Evolutionary conservation across 2,113 vertebrate genomes (phyloP).

Genomic region (Hydrolagus affinis): DNA sequence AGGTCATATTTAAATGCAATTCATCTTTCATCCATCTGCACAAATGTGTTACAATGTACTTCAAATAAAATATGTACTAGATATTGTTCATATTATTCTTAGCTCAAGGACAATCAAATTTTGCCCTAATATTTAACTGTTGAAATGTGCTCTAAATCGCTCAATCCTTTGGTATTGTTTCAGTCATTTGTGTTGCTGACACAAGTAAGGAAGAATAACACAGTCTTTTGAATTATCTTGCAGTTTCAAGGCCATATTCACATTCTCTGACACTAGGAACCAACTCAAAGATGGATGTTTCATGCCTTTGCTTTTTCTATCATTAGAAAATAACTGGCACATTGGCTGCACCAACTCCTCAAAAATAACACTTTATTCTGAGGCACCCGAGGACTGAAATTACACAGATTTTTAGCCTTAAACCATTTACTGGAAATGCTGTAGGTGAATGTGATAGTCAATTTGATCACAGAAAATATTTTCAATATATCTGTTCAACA

Average conservation of each 20-base stretch:
- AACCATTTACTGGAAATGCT: too few relatives aligned
- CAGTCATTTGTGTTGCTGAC: background rate
- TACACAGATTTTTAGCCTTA: too few relatives aligned
- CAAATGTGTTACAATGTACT: background rate
- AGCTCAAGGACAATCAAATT: background rate
- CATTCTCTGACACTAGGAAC: background rate
- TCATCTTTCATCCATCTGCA: background rate
- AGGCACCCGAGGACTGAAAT: too few relatives aligned
- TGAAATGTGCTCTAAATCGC: background rate
- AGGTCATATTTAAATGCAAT: background rate
- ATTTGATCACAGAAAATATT: too few relatives aligned
- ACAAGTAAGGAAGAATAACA: background rate
- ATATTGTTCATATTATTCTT: background rate
- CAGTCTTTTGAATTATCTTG: background rate
- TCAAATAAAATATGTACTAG: background rate
- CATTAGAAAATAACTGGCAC: background rate
- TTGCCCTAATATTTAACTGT: background rate
- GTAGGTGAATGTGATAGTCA: too few relatives aligned
- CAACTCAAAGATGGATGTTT: background rate
- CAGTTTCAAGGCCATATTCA: background rate
- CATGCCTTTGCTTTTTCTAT: conserved; percentile 3
- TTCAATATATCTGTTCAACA: too few relatives aligned
- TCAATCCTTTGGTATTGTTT: background rate
- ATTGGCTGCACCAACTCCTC: background rate
- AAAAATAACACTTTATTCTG: too few relatives aligned